These are phyloP conservation scores for Myrmophylax atrothorax DNA, from an alignment of 2,113 vertebrate genomes.

Conservation along the genomic window DNA sequence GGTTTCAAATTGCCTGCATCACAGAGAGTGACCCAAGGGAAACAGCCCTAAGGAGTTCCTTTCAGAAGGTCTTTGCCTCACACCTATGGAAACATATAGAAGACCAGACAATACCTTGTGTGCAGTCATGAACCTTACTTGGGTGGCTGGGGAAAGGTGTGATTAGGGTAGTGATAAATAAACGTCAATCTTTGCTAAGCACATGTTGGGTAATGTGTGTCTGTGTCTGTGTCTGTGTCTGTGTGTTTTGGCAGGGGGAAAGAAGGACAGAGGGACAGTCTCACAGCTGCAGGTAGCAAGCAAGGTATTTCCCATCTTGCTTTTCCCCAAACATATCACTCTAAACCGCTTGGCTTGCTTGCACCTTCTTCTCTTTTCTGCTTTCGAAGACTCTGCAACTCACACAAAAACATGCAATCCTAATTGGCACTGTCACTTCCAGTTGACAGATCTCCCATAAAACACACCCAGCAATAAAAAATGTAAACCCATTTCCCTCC, in stretches of 20 bases:
- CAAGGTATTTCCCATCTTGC: neutral
- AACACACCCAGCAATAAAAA: slow-evolving; percentile 46
- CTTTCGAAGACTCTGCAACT: slow-evolving; percentile 35
- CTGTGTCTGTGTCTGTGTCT: neutral
- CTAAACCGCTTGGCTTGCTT: neutral
- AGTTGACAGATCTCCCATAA: slow-evolving; percentile 41
- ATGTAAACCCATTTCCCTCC: neutral
- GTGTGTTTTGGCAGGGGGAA: neutral
- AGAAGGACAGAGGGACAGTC: neutral
- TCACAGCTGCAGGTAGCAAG: neutral
- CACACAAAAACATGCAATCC: neutral
- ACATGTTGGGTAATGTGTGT: neutral
- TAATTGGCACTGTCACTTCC: slow-evolving; percentile 33
- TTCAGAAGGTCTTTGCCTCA: neutral
- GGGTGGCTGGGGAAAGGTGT: neutral
- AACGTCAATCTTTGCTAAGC: neutral
- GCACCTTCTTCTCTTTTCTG: neutral
- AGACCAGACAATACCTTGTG: neutral
- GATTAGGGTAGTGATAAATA: neutral
- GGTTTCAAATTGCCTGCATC: neutral
- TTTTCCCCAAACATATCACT: neutral
- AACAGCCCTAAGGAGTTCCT: neutral
- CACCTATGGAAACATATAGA: neutral
- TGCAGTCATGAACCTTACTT: accelerated
- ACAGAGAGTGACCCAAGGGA: neutral